Conservation (phyloP, 2,797 vertebrate species). For the Setipinna tenuifilis region DNA sequence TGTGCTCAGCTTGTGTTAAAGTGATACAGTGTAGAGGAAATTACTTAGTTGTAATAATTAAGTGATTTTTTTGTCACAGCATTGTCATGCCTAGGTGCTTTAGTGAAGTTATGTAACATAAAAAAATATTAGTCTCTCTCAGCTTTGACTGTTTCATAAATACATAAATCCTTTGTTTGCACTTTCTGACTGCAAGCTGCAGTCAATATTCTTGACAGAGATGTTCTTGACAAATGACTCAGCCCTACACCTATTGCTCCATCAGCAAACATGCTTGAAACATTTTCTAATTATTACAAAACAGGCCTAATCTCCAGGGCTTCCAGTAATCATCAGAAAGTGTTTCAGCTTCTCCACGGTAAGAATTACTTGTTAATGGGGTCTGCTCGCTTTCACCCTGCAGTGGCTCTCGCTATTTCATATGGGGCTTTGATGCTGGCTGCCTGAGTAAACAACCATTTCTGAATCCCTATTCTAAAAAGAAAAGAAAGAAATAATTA, state of each 20-base stretch:
- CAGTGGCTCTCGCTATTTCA: neutral
- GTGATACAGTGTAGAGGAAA: no score
- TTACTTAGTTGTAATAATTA: no score
- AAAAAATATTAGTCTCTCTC: no score
- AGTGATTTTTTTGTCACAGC: no score
- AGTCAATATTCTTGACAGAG: neutral
- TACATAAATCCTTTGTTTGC: neutral
- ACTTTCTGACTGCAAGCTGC: neutral
- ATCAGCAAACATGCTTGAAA: neutral
- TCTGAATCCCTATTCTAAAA: neutral
- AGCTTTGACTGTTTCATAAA: no score
- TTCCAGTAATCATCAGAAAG: slow-evolving; percentile 10
- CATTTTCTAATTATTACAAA: neutral
- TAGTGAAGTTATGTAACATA: no score
- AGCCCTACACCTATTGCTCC: neutral
- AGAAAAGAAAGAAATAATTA: neutral
- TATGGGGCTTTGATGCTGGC: slow-evolving; percentile 7
- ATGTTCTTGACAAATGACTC: neutral
- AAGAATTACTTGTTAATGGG: slow-evolving; percentile 17
- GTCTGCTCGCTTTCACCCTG: neutral
- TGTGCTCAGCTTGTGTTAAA: no score
- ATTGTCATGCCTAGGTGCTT: no score
- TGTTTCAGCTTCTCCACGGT: neutral
- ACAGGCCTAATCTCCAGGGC: neutral
- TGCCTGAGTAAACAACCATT: slow-evolving; percentile 13